These are phyloP conservation scores for Neosilurus hyrtlii DNA, from an alignment of 2,797 vertebrate species.

Conservation along the genomic window DNA sequence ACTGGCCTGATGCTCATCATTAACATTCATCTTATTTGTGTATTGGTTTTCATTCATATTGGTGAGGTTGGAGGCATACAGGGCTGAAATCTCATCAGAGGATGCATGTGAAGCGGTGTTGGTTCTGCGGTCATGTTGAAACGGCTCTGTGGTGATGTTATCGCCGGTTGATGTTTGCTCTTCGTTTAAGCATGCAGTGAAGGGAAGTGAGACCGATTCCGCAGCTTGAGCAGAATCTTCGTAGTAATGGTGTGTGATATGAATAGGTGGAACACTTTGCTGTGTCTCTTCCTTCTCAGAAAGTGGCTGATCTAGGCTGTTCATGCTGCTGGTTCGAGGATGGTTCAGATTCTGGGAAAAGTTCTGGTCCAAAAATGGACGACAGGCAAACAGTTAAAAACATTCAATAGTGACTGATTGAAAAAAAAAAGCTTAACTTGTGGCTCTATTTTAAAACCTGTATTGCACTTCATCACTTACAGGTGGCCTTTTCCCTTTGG, in stretches of 20 bases:
- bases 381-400: background rate
- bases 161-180: background rate
- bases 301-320: slow-evolving; percentile 68
- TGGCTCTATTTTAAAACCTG: background rate
- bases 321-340: slow-evolving; percentile 69
- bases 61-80: background rate
- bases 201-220: slow-evolving; percentile 15
- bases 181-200: slow-evolving; percentile 10
- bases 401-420: background rate
- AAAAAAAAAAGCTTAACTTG: background rate
- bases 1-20: background rate
- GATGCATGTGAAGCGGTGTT: background rate
- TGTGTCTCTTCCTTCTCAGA: slow-evolving; percentile 68
- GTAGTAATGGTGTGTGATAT: slow-evolving; percentile 51
- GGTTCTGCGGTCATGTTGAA: slow-evolving; percentile 46
- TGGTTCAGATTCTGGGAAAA: slow-evolving; percentile 64
- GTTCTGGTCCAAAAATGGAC: background rate
- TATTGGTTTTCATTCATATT: background rate
- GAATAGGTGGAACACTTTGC: slow-evolving; percentile 50
- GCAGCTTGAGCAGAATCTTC: slow-evolving; percentile 42
- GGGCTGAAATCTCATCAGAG: slow-evolving; percentile 6
- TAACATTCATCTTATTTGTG: background rate
- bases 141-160: slow-evolving; percentile 54
- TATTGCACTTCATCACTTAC: slow-evolving; percentile 59
- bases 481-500: slow-evolving; percentile 70